A percentile compares a stretch with the other conserved stretches of the same genome.
Evolutionary conservation across 2,797 vertebrate genomes (phyloP).

Genomic region (Dipus sagitta): DNA sequence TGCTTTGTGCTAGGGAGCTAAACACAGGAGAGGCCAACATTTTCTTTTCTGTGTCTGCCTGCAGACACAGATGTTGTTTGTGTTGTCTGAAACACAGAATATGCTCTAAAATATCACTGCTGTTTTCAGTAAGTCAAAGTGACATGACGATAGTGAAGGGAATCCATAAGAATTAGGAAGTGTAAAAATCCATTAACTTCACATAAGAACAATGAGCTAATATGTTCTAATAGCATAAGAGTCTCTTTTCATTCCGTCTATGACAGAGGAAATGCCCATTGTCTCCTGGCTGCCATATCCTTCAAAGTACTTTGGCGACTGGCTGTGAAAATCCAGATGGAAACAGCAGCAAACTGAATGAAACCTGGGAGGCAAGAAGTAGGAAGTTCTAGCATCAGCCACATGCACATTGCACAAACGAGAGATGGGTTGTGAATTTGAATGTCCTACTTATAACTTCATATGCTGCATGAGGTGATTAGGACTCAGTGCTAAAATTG

Average conservation of each 20-base stretch:
- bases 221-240: constrained; percentile 58
- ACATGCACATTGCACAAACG: constrained; percentile 40
- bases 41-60: constrained; percentile 74
- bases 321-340: constrained; percentile 70
- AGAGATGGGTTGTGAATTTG: constrained; percentile 66
- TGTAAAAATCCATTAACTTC: constrained; percentile 59
- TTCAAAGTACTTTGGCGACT: constrained; percentile 54
- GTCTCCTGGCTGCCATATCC: constrained; percentile 58
- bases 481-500: constrained; percentile 47
- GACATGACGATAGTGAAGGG: constrained; percentile 15
- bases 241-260: constrained; percentile 37
- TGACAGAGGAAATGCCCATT: constrained; percentile 55
- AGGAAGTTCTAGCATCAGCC: constrained; percentile 54
- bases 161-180: constrained; percentile 63
- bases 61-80: constrained; percentile 79
- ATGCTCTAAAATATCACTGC: constrained; percentile 72
- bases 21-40: constrained; percentile 59
- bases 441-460: constrained; percentile 62
- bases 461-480: constrained; percentile 39
- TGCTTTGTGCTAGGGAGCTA: constrained; percentile 68
- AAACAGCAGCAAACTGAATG: constrained; percentile 70
- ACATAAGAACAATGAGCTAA: constrained; percentile 27
- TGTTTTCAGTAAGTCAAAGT: constrained; percentile 69
- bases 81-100: constrained; percentile 70
- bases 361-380: constrained; percentile 68